Evolutionary conservation across 2,113 vertebrate species (phyloP), one percentile per base, ranked within the genome.

Genomic region (Sylvietta virens): DNA sequence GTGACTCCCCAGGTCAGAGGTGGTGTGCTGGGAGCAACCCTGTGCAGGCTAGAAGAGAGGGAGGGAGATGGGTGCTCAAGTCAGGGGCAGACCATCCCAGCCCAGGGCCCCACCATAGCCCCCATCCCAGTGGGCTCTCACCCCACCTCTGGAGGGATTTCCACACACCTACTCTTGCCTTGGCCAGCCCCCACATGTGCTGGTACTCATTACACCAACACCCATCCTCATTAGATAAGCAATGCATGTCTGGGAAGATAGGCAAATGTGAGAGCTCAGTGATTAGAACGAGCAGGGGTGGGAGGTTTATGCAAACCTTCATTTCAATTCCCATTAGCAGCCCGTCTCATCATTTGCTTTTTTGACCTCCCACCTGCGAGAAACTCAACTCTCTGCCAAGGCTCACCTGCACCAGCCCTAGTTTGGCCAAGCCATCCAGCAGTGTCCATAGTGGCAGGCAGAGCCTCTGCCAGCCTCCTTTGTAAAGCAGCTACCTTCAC

Each of bases 271-370:
- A 89, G 86, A 87, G 51, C 58, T 92, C 64, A 37, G 17, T 81
- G 77, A 88, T 67, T 88, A 57, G 33, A 24, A 70, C 0, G 31
- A 83, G 66, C 31, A 60, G 53, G 44, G 53, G 47, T 84, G 70
- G 81, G 70, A 91, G 66, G 78, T 91, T 84, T 76, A 64, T 40
- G 71, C 62, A 94, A 90, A 85, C 42, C 74, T 65, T 64, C 77
- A 56, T 81, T 84, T 47, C 72, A 47, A n/a, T 77, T 92, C 67
- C 81, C 47, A 88, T 17, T 79, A 71, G 67, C 79, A 90, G 61
- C 62, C 45, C 18, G 10, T 89, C 74, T 70, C 40, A 53, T 47
- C 6, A 35, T 51, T 81, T 45, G 47, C 53, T 79, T 66, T 79
- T 86, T 31, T 95, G 89, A 92, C 81, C 58, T 90, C 85, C 71